phyloP scores from a whole-genome alignment of 2,888 invertebrate genomes.

The Agrochola litura region DNA sequence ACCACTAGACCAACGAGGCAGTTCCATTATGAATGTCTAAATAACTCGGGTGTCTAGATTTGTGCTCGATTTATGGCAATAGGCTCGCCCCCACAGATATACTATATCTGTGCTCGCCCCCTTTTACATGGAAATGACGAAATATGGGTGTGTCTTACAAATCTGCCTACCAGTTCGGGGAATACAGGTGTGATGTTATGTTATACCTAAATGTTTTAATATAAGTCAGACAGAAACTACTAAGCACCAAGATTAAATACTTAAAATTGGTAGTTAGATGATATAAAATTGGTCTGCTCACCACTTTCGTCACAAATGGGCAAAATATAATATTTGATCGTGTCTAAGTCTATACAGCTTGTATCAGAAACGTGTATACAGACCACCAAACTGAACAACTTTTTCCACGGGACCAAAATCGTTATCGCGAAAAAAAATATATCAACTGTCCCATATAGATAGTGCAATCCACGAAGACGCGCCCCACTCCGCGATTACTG shows the following conservation, averaged over 20 bases:
- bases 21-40: background rate
- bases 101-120: too few relatives aligned
- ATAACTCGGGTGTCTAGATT: background rate
- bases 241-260: background rate
- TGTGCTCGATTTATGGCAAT: background rate
- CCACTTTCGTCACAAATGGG: slow-evolving; percentile 6
- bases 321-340: slow-evolving; percentile 1
- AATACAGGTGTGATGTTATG: background rate
- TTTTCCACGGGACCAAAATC: too few relatives aligned
- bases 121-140: background rate
- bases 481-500: too few relatives aligned
- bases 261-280: background rate
- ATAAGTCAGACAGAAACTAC: background rate
- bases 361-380: too few relatives aligned
- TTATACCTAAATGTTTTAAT: background rate
- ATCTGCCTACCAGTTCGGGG: background rate
- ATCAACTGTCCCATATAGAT: too few relatives aligned
- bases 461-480: too few relatives aligned
- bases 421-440: too few relatives aligned
- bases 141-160: background rate
- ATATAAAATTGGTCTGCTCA: background rate
- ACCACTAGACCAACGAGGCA: too few relatives aligned
- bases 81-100: too few relatives aligned
- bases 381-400: too few relatives aligned
- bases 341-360: background rate